Conservation (phyloP, 2,888 invertebrate species). For the Apotomis turbidana region DNA sequence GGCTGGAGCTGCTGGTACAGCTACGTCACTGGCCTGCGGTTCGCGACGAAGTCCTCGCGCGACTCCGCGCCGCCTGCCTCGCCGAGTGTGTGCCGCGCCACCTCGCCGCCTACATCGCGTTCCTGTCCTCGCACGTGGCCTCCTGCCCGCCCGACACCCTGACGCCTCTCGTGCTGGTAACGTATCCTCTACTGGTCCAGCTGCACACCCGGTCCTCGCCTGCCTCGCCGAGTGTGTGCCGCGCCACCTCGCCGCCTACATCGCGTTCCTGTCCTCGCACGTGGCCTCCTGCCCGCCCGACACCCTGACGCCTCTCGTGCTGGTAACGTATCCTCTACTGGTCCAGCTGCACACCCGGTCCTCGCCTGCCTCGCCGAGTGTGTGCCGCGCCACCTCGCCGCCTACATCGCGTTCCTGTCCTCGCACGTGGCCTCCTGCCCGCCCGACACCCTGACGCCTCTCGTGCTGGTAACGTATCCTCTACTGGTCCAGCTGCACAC, state of each 20-base stretch:
- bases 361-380: constrained; percentile 95
- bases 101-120: constrained; percentile 93
- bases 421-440: constrained; percentile 83
- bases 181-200: constrained; percentile 80
- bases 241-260: constrained; percentile 91
- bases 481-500: constrained; percentile 89
- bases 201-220: constrained; percentile 87
- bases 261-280: constrained; percentile 92
- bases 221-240: constrained; percentile 96
- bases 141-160: constrained; percentile 54
- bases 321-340: constrained; percentile 70
- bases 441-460: constrained; percentile 31
- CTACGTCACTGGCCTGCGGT: constrained; percentile 91
- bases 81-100: constrained; percentile 94
- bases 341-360: constrained; percentile 86
- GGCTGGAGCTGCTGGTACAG: constrained; percentile 83
- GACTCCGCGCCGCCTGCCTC: constrained; percentile 93
- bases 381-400: constrained; percentile 90
- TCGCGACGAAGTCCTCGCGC: constrained; percentile 87
- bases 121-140: constrained; percentile 89
- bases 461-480: constrained; percentile 57
- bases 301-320: constrained; percentile 52
- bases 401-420: constrained; percentile 94
- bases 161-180: constrained; percentile 66
- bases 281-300: constrained; percentile 68